phyloP scores from a whole-genome alignment of 2,113 vertebrate species.

The Ellobius talpinus region DNA sequence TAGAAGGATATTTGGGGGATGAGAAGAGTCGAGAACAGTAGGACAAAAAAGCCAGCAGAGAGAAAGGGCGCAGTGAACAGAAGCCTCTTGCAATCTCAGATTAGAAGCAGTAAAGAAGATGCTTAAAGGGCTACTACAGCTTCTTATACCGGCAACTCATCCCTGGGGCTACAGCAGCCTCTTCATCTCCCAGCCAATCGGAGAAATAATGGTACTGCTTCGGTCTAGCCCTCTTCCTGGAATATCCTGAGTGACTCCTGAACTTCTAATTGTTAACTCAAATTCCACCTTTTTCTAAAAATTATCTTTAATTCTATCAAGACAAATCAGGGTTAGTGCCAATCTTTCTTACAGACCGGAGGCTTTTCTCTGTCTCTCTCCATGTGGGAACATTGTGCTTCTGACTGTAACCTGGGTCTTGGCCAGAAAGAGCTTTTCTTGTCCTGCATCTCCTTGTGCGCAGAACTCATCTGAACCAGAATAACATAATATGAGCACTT shows the following conservation, averaged over 20 bases:
- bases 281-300: constrained; percentile 41
- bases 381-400: constrained; percentile 4
- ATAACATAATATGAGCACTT: constrained; percentile 38
- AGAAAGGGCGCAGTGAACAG: neutral
- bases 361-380: constrained; percentile 42
- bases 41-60: constrained; percentile 28
- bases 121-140: neutral
- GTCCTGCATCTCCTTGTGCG: constrained; percentile 19
- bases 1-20: neutral
- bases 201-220: neutral
- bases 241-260: neutral
- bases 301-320: constrained; percentile 38
- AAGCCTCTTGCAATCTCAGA: constrained; percentile 16
- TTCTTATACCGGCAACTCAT: neutral
- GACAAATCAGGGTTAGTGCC: neutral
- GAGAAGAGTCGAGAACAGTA: neutral
- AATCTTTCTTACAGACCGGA: constrained; percentile 21
- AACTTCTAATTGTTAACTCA: constrained; percentile 47
- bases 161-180: neutral
- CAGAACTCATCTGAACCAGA: constrained; percentile 55
- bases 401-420: constrained; percentile 12
- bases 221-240: constrained; percentile 12
- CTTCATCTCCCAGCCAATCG: neutral
- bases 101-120: constrained; percentile 43
- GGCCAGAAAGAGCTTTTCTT: constrained; percentile 41